Conservation (phyloP, 2,113 vertebrate genomes). For the Oryzias woworae region DNA sequence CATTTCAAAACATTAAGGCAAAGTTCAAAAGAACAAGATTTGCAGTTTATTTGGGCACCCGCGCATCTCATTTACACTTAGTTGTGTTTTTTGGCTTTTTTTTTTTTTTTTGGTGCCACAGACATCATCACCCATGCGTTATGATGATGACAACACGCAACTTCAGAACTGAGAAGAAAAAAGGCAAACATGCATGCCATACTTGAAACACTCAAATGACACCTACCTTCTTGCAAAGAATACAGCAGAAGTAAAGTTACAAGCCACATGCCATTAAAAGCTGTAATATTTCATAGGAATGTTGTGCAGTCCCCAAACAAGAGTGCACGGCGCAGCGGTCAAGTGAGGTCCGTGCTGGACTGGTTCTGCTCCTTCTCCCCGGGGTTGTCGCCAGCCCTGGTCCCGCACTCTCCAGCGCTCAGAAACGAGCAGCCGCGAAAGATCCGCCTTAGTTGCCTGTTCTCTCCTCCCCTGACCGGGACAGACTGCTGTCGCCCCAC, state of each 20-base stretch:
- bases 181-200: conserved; percentile 36
- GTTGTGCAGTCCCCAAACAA: conserved; percentile 85
- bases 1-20: conserved; percentile 36
- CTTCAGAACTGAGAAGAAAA: conserved; percentile 31
- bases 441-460: conserved; percentile 84
- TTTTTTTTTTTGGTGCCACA: conserved; percentile 1
- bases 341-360: conserved; percentile 80
- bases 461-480: conserved; percentile 86
- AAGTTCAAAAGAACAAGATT: conserved; percentile 53
- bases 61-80: background rate
- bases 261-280: conserved; percentile 99
- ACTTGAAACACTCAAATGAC: conserved; percentile 23
- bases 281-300: conserved; percentile 89
- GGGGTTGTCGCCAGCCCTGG: conserved; percentile 82
- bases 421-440: conserved; percentile 76
- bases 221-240: conserved; percentile 94
- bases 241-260: conserved; percentile 99
- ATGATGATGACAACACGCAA: conserved; percentile 34
- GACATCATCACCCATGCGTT: conserved; percentile 5
- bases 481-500: conserved; percentile 75
- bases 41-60: conserved; percentile 26
- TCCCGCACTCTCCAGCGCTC: conserved; percentile 78
- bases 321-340: conserved; percentile 82
- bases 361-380: conserved; percentile 75
- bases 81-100: too few relatives aligned